Percentiles rank a stretch among this genome's conserved stretches.
Evolutionary conservation across 2,797 vertebrate genomes (phyloP).

Genomic region (Silurus lanzhouensis): DNA sequence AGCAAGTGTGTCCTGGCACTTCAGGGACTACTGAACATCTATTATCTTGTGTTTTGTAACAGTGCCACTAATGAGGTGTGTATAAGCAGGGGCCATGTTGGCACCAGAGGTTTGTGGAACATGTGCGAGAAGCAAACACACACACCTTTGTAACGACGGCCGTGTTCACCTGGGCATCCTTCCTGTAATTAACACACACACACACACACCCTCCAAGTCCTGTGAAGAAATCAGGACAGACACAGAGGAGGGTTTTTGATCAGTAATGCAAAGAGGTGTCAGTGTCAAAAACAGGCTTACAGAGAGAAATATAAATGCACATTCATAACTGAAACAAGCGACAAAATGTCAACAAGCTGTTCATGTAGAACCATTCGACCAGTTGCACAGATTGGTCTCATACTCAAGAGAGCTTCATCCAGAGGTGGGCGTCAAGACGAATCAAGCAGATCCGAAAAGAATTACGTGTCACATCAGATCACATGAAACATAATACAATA

Average conservation of each 20-base stretch:
- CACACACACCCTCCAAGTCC: slow-evolving; percentile 61
- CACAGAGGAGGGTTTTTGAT: neutral
- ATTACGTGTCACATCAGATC: too few relatives aligned
- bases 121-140: slow-evolving; percentile 42
- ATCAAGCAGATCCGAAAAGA: too few relatives aligned
- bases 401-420: too few relatives aligned
- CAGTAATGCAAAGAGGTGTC: neutral
- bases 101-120: slow-evolving; percentile 64
- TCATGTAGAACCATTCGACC: too few relatives aligned
- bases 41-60: neutral
- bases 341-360: too few relatives aligned
- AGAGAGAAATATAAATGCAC: too few relatives aligned
- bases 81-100: slow-evolving; percentile 15
- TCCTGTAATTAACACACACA: slow-evolving; percentile 49
- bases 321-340: too few relatives aligned
- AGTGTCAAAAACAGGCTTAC: too few relatives aligned
- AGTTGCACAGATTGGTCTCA: too few relatives aligned
- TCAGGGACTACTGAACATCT: neutral
- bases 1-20: neutral
- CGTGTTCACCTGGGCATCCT: slow-evolving; percentile 59
- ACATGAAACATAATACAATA: too few relatives aligned
- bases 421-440: too few relatives aligned
- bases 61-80: slow-evolving; percentile 15
- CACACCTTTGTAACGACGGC: slow-evolving; percentile 55
- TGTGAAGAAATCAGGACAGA: slow-evolving; percentile 8